phyloP scores from a whole-genome alignment of 2,113 vertebrate genomes.

The Xerus inauris region DNA sequence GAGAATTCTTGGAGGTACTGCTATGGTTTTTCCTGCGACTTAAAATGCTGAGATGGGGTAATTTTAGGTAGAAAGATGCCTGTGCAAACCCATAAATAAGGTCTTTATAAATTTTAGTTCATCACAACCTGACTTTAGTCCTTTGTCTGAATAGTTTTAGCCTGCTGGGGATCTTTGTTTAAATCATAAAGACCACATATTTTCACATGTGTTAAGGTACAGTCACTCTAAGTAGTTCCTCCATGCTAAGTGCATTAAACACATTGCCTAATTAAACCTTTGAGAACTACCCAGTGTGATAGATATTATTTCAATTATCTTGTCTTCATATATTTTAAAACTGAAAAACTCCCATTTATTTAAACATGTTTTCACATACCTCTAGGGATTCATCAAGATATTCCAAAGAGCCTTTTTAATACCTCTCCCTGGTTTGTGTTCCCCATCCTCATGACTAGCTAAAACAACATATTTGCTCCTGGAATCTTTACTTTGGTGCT shows the following conservation, averaged over 20 bases:
- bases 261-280: neutral
- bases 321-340: neutral
- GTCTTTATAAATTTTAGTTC: neutral
- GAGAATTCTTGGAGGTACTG: neutral
- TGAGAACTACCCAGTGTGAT: neutral
- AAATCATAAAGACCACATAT: neutral
- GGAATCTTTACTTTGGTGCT: neutral
- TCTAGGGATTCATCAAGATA: neutral
- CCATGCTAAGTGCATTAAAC: neutral
- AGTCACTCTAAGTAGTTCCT: neutral
- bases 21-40: neutral
- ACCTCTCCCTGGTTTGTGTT: neutral
- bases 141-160: neutral
- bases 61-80: neutral
- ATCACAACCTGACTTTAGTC: neutral
- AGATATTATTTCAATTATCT: neutral
- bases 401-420: neutral
- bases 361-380: neutral
- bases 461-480: neutral
- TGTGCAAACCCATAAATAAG: neutral
- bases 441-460: neutral
- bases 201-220: neutral
- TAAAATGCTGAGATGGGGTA: neutral
- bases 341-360: neutral
- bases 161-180: neutral